A percentile compares a stretch with the other conserved stretches of the same genome.
Conservation (phyloP, 2,888 invertebrate genomes). For the Gymnocheta viridis region DNA sequence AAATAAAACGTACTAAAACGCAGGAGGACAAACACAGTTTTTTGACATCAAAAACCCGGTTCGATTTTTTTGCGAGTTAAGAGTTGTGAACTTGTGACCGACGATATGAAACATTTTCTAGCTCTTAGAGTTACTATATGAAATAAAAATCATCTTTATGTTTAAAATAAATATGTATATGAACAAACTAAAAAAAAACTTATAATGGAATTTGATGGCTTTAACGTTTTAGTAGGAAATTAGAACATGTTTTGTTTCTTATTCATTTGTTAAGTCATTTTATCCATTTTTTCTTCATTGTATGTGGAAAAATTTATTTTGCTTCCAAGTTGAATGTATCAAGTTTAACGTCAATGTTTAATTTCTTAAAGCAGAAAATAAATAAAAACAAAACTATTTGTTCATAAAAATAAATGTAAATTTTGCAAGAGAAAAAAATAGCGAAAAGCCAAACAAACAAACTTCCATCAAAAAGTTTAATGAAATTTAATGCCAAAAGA, state of each 20-base stretch:
- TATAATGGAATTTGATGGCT: not conserved
- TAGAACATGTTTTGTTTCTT: slow-evolving; percentile 45
- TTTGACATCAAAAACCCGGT: too few species aligned
- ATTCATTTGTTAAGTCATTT: slow-evolving; percentile 38
- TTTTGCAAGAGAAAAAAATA: slow-evolving; percentile 48
- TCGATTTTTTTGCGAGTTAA: too few species aligned
- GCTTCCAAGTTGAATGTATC: slow-evolving; percentile 43
- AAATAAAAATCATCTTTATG: too few species aligned
- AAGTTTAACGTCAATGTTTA: slow-evolving; percentile 53
- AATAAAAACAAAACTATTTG: slow-evolving; percentile 17
- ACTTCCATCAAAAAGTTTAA: slow-evolving; percentile 54
- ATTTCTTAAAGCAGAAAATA: slow-evolving; percentile 38
- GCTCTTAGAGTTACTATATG: too few species aligned
- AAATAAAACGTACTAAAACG: too few species aligned
- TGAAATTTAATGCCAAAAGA: slow-evolving; percentile 68
- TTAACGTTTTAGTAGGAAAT: slow-evolving; percentile 35
- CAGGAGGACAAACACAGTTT: too few species aligned
- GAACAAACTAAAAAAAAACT: not conserved
- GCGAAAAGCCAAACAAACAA: slow-evolving; percentile 9
- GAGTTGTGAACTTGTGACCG: too few species aligned
- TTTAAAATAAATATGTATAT: not conserved
- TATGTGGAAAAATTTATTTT: not conserved
- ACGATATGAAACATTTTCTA: too few species aligned
- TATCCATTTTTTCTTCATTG: not conserved
- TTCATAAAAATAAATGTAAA: slow-evolving; percentile 54